Evolutionary conservation across 2,888 invertebrate genomes (phyloP).

Genomic region (Harpalus rufipes): DNA sequence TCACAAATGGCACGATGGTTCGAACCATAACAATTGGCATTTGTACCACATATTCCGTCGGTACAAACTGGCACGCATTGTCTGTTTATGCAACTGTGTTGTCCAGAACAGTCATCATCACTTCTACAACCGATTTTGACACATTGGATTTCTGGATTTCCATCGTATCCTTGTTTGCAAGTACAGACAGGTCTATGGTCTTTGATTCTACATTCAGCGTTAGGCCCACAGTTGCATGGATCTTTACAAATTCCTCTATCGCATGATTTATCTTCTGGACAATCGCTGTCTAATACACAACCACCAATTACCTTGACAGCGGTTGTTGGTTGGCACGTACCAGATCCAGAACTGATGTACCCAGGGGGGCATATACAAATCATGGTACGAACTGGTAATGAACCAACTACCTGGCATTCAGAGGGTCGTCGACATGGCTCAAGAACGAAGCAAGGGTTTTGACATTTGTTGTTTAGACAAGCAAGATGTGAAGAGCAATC

Average conservation of each 20-base stretch:
- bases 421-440: constrained; percentile 90
- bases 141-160: constrained; percentile 91
- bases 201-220: constrained; percentile 90
- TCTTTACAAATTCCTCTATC: constrained; percentile 88
- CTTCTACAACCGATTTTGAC: constrained; percentile 86
- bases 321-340: constrained; percentile 87
- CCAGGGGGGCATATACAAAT: constrained; percentile 94
- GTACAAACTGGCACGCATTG: constrained; percentile 90
- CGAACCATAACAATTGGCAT: constrained; percentile 88
- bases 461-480: constrained; percentile 89
- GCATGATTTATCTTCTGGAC: constrained; percentile 88
- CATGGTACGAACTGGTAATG: constrained; percentile 92
- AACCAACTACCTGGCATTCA: constrained; percentile 88
- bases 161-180: constrained; percentile 90
- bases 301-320: constrained; percentile 80
- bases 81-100: constrained; percentile 90
- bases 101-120: constrained; percentile 88
- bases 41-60: constrained; percentile 86
- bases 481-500: constrained; percentile 90
- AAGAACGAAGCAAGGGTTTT: constrained; percentile 88
- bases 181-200: constrained; percentile 93
- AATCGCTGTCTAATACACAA: constrained; percentile 88
- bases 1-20: constrained; percentile 91
- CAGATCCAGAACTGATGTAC: constrained; percentile 90
- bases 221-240: constrained; percentile 91